phyloP scores from a whole-genome alignment of 2,113 vertebrate genomes.

The Triplophysa siluroides region DNA sequence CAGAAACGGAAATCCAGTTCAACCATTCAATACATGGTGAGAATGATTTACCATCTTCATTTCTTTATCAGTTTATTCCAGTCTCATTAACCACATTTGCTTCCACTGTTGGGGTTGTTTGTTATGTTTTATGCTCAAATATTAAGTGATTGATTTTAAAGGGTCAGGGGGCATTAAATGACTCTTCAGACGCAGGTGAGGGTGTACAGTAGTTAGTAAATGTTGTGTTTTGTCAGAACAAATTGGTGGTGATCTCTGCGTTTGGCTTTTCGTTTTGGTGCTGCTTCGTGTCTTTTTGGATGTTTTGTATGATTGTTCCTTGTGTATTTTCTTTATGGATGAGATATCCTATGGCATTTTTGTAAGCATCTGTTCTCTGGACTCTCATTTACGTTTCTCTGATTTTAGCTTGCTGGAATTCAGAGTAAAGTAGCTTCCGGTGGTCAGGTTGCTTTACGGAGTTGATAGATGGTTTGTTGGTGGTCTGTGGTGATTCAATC shows the following conservation, averaged over 20 bases:
- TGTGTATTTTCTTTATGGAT: not conserved
- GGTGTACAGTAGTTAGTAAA: not conserved
- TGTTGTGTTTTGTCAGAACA: not conserved
- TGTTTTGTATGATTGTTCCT: not conserved
- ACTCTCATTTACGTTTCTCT: not conserved
- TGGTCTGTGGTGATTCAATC: not conserved
- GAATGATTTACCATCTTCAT: conserved; percentile 50
- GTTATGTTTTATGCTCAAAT: conserved; percentile 15
- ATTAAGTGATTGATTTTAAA: conserved; percentile 9
- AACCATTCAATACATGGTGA: conserved; percentile 64
- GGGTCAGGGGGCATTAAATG: not conserved
- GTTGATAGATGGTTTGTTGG: not conserved
- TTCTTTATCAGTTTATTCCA: conserved; percentile 2
- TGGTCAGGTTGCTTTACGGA: too few relatives aligned
- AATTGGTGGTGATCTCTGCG: not conserved
- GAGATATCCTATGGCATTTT: not conserved
- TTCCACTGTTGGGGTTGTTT: not conserved
- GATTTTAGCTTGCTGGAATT: not conserved
- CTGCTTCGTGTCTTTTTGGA: not conserved
- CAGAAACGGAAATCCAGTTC: conserved; percentile 68
- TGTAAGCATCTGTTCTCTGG: not conserved
- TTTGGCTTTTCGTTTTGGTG: conserved; percentile 6
- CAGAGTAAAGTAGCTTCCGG: not conserved
- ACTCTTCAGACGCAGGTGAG: not conserved
- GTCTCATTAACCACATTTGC: conserved; percentile 16